Percentiles rank a stretch among this genome's conserved stretches.
These are phyloP conservation scores for Tenualosa ilisha DNA, from an alignment of 2,797 vertebrate species.

Conservation along the genomic window DNA sequence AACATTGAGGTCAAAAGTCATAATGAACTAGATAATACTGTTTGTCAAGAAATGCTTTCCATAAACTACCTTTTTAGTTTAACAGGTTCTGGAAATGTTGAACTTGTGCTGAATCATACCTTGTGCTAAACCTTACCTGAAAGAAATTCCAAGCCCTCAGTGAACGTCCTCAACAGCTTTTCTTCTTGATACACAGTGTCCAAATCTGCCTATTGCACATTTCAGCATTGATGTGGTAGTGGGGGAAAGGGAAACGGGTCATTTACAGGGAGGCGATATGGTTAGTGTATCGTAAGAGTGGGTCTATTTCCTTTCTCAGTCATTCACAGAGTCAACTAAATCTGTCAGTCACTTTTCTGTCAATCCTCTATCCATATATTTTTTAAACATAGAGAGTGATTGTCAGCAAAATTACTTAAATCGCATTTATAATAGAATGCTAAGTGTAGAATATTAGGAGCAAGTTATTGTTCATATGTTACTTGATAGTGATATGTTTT, in stretches of 20 bases:
- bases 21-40: not conserved
- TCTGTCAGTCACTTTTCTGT: slow-evolving; percentile 24
- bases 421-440: not conserved
- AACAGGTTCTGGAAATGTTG: not conserved
- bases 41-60: not conserved
- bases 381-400: not conserved
- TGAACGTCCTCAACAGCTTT: not conserved
- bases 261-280: not conserved
- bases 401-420: slow-evolving; percentile 11
- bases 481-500: not conserved
- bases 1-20: not conserved
- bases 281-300: not conserved
- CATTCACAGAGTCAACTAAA: slow-evolving; percentile 21
- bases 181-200: not conserved
- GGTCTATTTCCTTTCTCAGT: not conserved
- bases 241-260: not conserved
- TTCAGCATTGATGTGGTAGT: not conserved
- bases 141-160: not conserved
- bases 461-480: not conserved
- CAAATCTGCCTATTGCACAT: not conserved
- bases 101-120: not conserved
- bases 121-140: not conserved
- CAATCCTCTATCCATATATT: slow-evolving; percentile 33
- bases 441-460: not conserved
- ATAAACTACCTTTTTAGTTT: not conserved